Base-by-base conservation (phyloP, 1,140 invertebrate species). In the Drosophila littoralis region DNA sequence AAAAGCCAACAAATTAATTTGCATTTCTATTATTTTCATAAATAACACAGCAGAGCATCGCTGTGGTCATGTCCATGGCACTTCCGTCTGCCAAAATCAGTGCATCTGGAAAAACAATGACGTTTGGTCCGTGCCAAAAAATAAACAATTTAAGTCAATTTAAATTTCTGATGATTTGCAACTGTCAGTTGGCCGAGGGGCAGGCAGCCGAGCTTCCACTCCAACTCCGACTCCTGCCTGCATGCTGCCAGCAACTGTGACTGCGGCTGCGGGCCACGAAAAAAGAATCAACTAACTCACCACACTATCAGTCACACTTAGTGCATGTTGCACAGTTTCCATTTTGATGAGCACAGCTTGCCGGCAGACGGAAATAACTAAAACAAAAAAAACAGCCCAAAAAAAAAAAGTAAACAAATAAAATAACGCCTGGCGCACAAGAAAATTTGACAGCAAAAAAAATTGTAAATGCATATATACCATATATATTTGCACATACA, bases 111-210 rank as follows among this genome's bases (percentile, higher is more conserved):
- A 88, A 81, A 75, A 65, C 66, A 75, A 78, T 74, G 70, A 67
- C 36, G 54, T 46, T 73, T 72, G 50, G 43, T 12, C 75, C 42
- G 12, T 28, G 17, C 13, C 33, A 71, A 76, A 82, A 82, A 88
- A 89, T 77, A 80, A 88, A 88, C 84, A 88, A 88, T 89, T 88
- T 89, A 84, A 88, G 84, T 88, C 84, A 89, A 89, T 88, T 88
- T 88, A 89, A 88, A 88, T 88, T 88, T 89, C 74, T 78, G 84
- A 89, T 88, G 84, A 88, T 88, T 88, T 89, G 84, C 84, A 88
- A 89, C 84, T 88, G 83, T 84, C 83, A 89, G 69, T 46, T 65
- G 79, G 68, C 65, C 76, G 54, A 54, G 35, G 68, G 51, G 54
- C 46, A 9, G 15, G 32, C 13, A 6, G 9, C 0, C 13, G 35